Percentiles rank a stretch among this genome's conserved stretches.
Evolutionary conservation across 2,888 invertebrate species (phyloP).

Genomic region (Elmis aenea): DNA sequence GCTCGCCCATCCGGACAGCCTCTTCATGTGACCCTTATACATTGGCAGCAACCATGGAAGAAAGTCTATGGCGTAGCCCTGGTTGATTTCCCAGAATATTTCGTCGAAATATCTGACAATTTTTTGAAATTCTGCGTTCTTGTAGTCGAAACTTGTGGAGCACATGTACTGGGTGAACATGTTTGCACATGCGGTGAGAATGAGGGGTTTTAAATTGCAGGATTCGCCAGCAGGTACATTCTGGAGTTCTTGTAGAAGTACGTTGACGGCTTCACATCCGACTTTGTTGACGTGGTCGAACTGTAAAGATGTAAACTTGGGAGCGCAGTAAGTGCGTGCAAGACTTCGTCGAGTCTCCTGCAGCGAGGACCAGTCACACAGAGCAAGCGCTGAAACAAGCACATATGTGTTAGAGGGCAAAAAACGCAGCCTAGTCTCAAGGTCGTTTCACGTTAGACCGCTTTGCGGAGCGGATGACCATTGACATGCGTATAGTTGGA

Average conservation of each 20-base stretch:
- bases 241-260: slow-evolving; percentile 56
- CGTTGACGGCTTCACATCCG: slow-evolving; percentile 60
- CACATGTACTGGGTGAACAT: slow-evolving; percentile 87
- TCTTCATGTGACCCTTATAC: slow-evolving; percentile 63
- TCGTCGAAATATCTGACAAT: slow-evolving; percentile 71
- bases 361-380: slow-evolving; percentile 83
- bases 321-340: slow-evolving; percentile 75
- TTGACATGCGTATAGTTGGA: slow-evolving; percentile 26
- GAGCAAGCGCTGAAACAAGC: slow-evolving; percentile 67
- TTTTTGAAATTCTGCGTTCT: slow-evolving; percentile 62
- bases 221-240: slow-evolving; percentile 43
- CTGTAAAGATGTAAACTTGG: slow-evolving; percentile 67
- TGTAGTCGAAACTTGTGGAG: slow-evolving; percentile 66
- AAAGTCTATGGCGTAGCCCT: slow-evolving; percentile 82
- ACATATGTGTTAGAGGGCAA: slow-evolving; percentile 26
- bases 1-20: slow-evolving; percentile 63
- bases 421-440: slow-evolving; percentile 35
- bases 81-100: slow-evolving; percentile 89
- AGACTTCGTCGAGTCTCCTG: slow-evolving; percentile 74
- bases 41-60: slow-evolving; percentile 75
- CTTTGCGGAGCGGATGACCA: slow-evolving; percentile 32
- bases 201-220: slow-evolving; percentile 62
- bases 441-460: slow-evolving; percentile 26
- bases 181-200: slow-evolving; percentile 73
- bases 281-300: slow-evolving; percentile 69